Percentiles rank a stretch among this genome's conserved stretches.
Evolutionary conservation across 1,140 invertebrate genomes (phyloP).

Genomic region (Halictus rubicundus): DNA sequence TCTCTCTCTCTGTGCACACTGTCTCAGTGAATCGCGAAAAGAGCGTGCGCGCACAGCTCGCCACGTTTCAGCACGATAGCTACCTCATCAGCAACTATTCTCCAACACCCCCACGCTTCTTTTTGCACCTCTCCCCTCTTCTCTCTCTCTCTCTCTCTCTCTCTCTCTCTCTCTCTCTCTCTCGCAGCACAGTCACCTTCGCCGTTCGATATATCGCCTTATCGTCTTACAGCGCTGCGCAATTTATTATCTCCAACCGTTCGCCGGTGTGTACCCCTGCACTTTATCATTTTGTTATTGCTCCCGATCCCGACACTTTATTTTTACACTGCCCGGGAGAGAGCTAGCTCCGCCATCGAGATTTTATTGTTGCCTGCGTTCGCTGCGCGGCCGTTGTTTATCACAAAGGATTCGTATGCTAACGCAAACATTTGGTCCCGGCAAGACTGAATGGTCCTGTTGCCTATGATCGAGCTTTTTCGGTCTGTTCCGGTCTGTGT

Average conservation of each 20-base stretch:
- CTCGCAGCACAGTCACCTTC: neutral
- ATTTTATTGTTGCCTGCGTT: neutral
- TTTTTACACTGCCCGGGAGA: neutral
- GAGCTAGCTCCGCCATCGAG: neutral
- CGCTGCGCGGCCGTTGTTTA: neutral
- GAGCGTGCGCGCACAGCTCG: neutral
- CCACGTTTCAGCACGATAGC: constrained; percentile 34
- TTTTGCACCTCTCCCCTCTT: no score
- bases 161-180: neutral
- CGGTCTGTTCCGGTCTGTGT: no score
- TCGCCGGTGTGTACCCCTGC: neutral
- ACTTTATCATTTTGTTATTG: constrained; percentile 18
- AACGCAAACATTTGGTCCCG: neutral
- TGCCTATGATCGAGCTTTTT: no score
- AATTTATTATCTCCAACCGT: neutral
- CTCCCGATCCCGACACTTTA: neutral
- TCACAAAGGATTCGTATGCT: neutral
- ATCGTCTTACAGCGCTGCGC: neutral
- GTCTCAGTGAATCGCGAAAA: no score
- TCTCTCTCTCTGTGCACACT: no score
- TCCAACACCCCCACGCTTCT: neutral
- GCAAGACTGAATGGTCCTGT: no score
- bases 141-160: no score
- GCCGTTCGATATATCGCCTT: constrained; percentile 18
- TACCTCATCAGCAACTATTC: constrained; percentile 23